Base-by-base conservation (phyloP, 92 coral and sea anemone genomes). In the Pocillopora meandrina region DNA sequence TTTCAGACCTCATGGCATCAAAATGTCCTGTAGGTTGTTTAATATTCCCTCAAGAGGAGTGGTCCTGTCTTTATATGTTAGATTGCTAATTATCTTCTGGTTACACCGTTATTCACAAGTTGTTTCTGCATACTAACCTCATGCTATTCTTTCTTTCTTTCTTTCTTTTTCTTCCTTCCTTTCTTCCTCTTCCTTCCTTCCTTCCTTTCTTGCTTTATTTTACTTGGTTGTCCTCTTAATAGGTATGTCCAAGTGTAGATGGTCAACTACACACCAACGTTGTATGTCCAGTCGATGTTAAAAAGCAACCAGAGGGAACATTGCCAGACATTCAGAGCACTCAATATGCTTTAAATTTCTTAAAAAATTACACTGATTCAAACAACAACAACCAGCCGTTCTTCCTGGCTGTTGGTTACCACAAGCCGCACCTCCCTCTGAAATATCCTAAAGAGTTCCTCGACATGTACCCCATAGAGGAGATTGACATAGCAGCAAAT, bases 371-470 rank as follows among this genome's bases (percentile, higher is more conserved):
- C 31, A 76, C 98, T 66, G 66, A 62, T 26, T 36, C 77, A 11
- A 67, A 79, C 16, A 56, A 68, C 65, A 79, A 79, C 31, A 18
- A 49, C 3, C 78, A 84, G 31, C 98, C 98, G 15, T 94, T 94
- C 71, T 94, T 94, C 79, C 91, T 94, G 57, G 98, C 98, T 12
- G 92, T 92, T 57, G 98, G 98, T 10, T 90, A 90, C 69, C 93
- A 94, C 91, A 94, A 94, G 79, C 98, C 98, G 2, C 98, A 94
- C 87, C 92, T 94, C 57, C 95, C 98, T n/a, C 81, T 94, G 70
- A 92, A 92, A 85, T 94, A 77, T 65, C 98, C 98, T 35, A 82
- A 81, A 78, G 80, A 88, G 31, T 94, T 91, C 75, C 92, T 94
- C 15, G 90, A 92, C 62, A 59, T 94, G 78, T 94, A 94, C 70